phyloP scores from a whole-genome alignment of 2,113 vertebrate genomes.

The Neofelis nebulosa region DNA sequence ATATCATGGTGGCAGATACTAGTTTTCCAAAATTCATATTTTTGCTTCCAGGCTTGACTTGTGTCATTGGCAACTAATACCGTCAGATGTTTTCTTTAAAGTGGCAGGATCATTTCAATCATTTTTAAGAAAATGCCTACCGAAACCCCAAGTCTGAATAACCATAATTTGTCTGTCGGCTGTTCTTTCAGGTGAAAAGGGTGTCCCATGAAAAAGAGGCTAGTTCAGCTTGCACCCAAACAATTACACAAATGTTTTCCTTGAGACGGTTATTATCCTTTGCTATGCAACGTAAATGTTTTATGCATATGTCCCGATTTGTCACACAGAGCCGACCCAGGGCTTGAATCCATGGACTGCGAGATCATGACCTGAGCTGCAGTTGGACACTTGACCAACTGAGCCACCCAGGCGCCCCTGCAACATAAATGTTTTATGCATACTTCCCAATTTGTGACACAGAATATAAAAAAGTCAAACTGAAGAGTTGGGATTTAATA shows the following conservation, averaged over 20 bases:
- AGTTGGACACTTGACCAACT: no score
- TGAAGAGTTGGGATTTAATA: neutral
- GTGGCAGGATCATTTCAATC: neutral
- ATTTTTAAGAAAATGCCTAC: constrained; percentile 11
- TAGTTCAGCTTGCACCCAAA: neutral
- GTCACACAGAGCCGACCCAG: neutral
- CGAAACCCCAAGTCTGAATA: neutral
- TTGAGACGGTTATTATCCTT: neutral
- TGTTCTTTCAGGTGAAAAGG: neutral
- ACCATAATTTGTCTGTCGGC: neutral
- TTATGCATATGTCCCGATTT: neutral
- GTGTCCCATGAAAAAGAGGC: neutral
- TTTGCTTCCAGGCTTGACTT: neutral
- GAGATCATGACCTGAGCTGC: no score
- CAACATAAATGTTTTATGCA: neutral
- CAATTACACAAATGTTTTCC: neutral
- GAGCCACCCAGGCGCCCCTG: no score
- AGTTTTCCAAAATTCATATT: neutral
- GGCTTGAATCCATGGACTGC: no score
- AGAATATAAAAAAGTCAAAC: neutral
- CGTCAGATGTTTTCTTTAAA: neutral
- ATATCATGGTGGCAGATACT: neutral
- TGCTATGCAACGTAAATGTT: neutral
- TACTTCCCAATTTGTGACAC: neutral
- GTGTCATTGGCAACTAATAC: neutral